Conservation (phyloP, 2,888 invertebrate genomes). For the Ditula angustiorana region DNA sequence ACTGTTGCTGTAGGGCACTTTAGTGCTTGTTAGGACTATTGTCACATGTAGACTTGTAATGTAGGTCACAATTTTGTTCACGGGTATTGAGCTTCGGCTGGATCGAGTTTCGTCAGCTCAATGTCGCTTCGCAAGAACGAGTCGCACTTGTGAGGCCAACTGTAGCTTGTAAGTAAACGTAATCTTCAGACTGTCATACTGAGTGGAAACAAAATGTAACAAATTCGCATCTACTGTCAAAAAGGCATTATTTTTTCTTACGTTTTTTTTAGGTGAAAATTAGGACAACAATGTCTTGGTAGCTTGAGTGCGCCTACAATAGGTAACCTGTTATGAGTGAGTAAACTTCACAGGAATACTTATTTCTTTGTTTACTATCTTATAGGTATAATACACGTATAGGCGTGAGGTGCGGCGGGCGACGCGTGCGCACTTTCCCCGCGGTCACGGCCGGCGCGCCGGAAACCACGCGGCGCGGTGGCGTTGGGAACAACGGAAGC, state of each 20-base stretch:
- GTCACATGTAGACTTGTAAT: no score
- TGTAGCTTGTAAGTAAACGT: not conserved
- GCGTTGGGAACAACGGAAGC: not conserved
- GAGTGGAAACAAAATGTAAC: not conserved
- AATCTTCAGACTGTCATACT: not conserved
- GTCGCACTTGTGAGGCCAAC: not conserved
- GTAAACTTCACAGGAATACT: not conserved
- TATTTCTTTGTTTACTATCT: not conserved
- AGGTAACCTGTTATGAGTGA: no score
- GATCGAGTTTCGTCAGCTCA: not conserved
- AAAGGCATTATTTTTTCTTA: not conserved
- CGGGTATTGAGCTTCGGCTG: not conserved
- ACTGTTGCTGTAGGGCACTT: no score
- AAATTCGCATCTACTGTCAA: no score
- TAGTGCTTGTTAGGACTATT: no score
- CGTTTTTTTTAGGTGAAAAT: no score
- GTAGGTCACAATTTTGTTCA: not conserved
- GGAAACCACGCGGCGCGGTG: not conserved
- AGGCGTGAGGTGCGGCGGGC: not conserved
- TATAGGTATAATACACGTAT: not conserved
- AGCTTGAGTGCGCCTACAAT: no score
- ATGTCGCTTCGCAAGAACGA: not conserved
- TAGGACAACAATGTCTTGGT: no score
- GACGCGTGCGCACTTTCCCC: constrained; percentile 8
- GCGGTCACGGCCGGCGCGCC: constrained; percentile 8